These are phyloP conservation scores for Sceliomorpha sp. DNA, from an alignment of 2,888 invertebrate genomes.

Conservation along the genomic window DNA sequence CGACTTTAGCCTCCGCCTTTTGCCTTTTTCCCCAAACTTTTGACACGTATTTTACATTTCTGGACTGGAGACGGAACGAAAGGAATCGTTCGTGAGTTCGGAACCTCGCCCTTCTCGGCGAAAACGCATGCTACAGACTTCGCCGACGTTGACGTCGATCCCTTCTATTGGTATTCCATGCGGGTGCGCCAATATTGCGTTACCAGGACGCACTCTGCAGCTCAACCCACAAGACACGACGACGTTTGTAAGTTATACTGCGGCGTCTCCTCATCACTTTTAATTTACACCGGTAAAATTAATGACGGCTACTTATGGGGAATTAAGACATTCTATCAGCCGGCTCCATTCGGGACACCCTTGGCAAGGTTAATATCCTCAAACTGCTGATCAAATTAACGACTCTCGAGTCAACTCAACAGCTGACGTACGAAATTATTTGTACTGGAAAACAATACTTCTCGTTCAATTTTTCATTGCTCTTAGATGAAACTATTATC, in stretches of 20 bases:
- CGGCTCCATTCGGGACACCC: no score
- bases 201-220: slow-evolving; percentile 77
- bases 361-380: no score
- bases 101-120: slow-evolving; percentile 45
- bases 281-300: slow-evolving; percentile 72
- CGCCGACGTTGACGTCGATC: slow-evolving; percentile 52
- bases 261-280: slow-evolving; percentile 65
- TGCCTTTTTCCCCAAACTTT: slow-evolving; percentile 67
- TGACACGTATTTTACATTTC: slow-evolving; percentile 77
- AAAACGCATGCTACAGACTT: slow-evolving; percentile 48
- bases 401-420: no score
- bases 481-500: no score
- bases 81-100: slow-evolving; percentile 40
- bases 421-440: no score
- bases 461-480: no score
- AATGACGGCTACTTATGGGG: slow-evolving; percentile 61
- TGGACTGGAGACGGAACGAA: slow-evolving; percentile 37
- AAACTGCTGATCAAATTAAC: no score
- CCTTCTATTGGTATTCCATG: slow-evolving; percentile 74
- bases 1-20: slow-evolving; percentile 41
- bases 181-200: slow-evolving; percentile 78
- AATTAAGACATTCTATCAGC: slow-evolving; percentile 48
- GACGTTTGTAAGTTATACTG: slow-evolving; percentile 72
- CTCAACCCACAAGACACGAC: slow-evolving; percentile 65
- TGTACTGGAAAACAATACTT: no score